Base-by-base conservation (phyloP, 2,888 invertebrate genomes). In the Aricia artaxerxes region DNA sequence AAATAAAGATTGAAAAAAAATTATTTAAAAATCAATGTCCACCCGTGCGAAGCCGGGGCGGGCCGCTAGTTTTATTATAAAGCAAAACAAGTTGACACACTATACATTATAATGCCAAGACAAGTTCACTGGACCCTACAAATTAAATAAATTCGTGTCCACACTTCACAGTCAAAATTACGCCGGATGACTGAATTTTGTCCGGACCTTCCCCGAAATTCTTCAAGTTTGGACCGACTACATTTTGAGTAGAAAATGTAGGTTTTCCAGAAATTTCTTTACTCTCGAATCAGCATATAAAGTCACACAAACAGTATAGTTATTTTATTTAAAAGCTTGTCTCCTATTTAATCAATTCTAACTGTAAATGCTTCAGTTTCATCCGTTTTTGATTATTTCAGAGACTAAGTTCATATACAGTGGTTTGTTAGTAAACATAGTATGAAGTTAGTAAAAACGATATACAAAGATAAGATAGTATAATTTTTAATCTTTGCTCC, bases 401-500 rank as follows among this genome's bases (percentile, higher is more conserved):
- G 9, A 49, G 9, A 49, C 7, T 9, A 49, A 49, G 49, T 49
- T 49, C 49, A 49, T 49, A 1, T 7, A 2, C 3, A 0, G 7
- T 6, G 7, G 49, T 49, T 49, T 49, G 9, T 49, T 49, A 49
- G 49, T 49, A 49, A n/a, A 61, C 61, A n/a, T 64, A 6, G 64
- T 64, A 24, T 31, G 2, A 49, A 49, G 64, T 64, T 64, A 64
- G 64, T 64, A 38, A 69, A 69, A 35, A 16, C 35, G 13, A 5
- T 69, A 69, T 69, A 35, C 38, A 11, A 11, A 64, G 35, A 69
- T 69, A 69, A 69, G 69, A 69, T 69, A 69, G 69, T 69, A 69
- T 69, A 69, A 69, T 69, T 69, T 69, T 69, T 69, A 35, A 35
- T 69, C 69, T 35, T 13, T 69, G 69, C 35, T 16, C 69, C 11